These are phyloP conservation scores for Chymomyza caudatula DNA, from an alignment of 2,888 invertebrate genomes.

Conservation along the genomic window DNA sequence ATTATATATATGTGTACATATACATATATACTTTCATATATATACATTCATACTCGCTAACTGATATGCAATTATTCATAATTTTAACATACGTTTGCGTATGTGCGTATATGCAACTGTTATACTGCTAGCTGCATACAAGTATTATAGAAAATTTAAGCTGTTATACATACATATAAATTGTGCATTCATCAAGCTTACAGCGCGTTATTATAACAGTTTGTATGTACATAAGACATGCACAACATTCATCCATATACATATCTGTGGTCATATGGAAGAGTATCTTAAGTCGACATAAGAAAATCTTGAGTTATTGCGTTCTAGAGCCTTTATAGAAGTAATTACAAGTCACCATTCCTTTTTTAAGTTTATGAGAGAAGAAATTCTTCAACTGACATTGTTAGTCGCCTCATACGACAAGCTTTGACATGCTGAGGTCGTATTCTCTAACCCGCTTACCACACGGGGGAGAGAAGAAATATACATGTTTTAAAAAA, in stretches of 20 bases:
- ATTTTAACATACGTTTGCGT: conserved; percentile 18
- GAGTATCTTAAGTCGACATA: no score
- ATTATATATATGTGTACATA: conserved; percentile 8
- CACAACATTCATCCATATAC: conserved; percentile 10
- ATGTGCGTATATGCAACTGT: conserved; percentile 1
- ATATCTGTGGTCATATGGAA: no score
- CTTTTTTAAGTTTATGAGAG: no score
- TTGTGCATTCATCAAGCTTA: not conserved
- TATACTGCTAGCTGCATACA: not conserved
- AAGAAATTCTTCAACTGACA: no score
- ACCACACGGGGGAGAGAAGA: no score
- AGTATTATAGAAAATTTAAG: not conserved
- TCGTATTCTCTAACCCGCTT: no score
- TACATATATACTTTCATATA: not conserved
- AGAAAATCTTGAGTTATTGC: no score
- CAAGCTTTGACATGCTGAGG: no score
- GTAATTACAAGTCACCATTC: no score
- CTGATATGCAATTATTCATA: not conserved
- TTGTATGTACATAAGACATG: conserved; percentile 3
- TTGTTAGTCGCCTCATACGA: no score
- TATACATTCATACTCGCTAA: not conserved
- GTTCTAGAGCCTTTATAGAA: no score
- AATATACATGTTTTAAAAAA: no score
- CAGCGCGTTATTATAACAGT: conserved; percentile 23
- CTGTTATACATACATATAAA: not conserved